Base-by-base conservation (phyloP, 1,140 invertebrate genomes). In the Pseudomyrmex cubaensis region DNA sequence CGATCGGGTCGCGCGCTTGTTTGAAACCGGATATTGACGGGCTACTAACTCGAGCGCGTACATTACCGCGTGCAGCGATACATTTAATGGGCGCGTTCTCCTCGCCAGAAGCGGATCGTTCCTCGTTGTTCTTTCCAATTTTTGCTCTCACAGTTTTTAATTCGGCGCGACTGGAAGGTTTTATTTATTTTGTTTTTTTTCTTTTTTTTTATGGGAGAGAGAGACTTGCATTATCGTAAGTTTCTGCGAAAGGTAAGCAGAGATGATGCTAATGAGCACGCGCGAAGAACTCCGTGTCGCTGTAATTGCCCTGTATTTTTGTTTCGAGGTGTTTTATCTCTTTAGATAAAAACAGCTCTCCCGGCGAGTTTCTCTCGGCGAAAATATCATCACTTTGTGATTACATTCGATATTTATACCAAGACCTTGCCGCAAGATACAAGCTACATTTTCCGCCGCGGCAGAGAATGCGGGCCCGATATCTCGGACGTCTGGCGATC, bases 1-100 rank as follows among this genome's bases (percentile, higher is more conserved):
- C 72, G 76, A 86, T 84, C 82, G 52, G 57, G 52, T 74, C 46
- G 52, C 35, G 69, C 67, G 76, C 54, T 50, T n/a, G 76, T 57
- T 70, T 17, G 64, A 17, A 70, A 48, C 66, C 64, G 76, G 66
- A 80, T 80, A 59, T 72, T 48, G 66, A 80, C 22, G 66, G 44
- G 59, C n/a, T 44, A 12, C n/a, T n/a, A 59, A 48, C 59, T 78
- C 64, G 15, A 69, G 20, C 52, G 35, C 63, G 50, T 25, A 63
- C 44, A 48, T 70, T 22, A 61, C 10, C 20, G 57, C 57, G 2
- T 25, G 57, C 57, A 25, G n/a, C 9, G 57, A 25, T 17, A 44
- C 44, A n/a, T 61, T 48, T 44, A 17, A 17, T 50, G 17, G 10
- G 35, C 73, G 20, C 50, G 7, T 17, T 12, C 48, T 56, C 59